These are phyloP conservation scores for Gryllus bimaculatus DNA, from an alignment of 1,140 invertebrate genomes.

Conservation along the genomic window DNA sequence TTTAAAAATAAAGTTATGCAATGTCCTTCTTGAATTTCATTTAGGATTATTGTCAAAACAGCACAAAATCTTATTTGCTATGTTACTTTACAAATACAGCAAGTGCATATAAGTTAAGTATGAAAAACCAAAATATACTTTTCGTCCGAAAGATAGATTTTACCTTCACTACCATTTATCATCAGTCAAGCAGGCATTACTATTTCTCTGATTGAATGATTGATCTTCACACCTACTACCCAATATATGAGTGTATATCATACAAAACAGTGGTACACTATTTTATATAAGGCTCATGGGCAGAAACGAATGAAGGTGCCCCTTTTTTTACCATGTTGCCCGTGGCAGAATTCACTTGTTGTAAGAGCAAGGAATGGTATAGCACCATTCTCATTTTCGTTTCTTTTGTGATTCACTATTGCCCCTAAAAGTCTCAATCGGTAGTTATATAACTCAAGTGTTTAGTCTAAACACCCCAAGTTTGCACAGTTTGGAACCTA, in stretches of 20 bases:
- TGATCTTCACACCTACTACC: constrained; percentile 3
- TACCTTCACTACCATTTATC: not conserved
- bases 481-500: not conserved
- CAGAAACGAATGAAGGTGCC: not conserved
- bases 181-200: constrained; percentile 3
- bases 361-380: not conserved
- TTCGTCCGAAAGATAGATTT: constrained; percentile 1
- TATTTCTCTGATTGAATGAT: not conserved
- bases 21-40: constrained; percentile 5
- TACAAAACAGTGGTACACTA: constrained; percentile 4
- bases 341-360: not conserved
- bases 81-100: constrained; percentile 5
- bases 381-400: not conserved
- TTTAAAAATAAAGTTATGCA: constrained; percentile 6
- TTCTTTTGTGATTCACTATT: not conserved
- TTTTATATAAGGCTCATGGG: not conserved
- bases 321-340: not conserved
- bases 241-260: not conserved
- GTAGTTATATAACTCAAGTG: not conserved
- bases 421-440: not conserved
- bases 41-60: constrained; percentile 5
- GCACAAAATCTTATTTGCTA: constrained; percentile 5
- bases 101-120: not conserved
- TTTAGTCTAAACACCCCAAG: constrained; percentile 1
- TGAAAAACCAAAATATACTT: constrained; percentile 1